Evolutionary conservation across 2,888 invertebrate species (phyloP).

Genomic region (Lampropteryx suffumata): DNA sequence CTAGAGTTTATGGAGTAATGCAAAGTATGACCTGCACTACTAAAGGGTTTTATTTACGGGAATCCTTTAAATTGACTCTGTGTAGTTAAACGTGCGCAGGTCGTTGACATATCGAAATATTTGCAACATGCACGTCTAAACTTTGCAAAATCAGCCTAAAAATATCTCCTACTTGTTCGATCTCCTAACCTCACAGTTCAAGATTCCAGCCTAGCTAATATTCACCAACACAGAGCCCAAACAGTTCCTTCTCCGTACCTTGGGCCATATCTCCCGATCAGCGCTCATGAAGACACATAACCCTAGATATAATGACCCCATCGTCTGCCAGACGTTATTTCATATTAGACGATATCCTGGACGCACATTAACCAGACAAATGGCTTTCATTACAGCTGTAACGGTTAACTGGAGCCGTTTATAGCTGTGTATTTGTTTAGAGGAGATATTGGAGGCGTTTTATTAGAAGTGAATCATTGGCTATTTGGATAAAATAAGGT

Average conservation of each 20-base stretch:
- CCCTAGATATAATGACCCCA: constrained; percentile 56
- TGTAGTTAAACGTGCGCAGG: too few species aligned
- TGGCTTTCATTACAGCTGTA: constrained; percentile 63
- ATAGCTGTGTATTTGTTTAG: constrained; percentile 28
- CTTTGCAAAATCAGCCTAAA: too few species aligned
- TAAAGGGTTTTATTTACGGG: too few species aligned
- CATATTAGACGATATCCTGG: constrained; percentile 71
- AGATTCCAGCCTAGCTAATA: background rate
- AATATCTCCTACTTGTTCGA: too few species aligned
- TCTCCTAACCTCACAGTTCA: background rate
- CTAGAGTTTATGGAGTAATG: too few species aligned
- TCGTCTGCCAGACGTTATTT: constrained; percentile 63
- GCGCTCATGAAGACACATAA: constrained; percentile 60
- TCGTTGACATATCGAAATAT: too few species aligned
- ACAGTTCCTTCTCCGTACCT: constrained; percentile 17
- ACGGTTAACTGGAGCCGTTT: constrained; percentile 42
- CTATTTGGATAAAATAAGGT: background rate
- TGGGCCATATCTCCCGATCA: constrained; percentile 65
- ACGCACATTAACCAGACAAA: constrained; percentile 71
- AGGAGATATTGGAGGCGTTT: constrained; percentile 13
- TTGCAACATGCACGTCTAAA: too few species aligned
- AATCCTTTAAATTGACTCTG: too few species aligned
- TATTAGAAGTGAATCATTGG: constrained; percentile 5
- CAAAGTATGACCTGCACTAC: too few species aligned
- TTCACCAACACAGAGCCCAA: constrained; percentile 8